phyloP scores from a whole-genome alignment of 2,888 invertebrate species.

The Drosophila rellima region DNA sequence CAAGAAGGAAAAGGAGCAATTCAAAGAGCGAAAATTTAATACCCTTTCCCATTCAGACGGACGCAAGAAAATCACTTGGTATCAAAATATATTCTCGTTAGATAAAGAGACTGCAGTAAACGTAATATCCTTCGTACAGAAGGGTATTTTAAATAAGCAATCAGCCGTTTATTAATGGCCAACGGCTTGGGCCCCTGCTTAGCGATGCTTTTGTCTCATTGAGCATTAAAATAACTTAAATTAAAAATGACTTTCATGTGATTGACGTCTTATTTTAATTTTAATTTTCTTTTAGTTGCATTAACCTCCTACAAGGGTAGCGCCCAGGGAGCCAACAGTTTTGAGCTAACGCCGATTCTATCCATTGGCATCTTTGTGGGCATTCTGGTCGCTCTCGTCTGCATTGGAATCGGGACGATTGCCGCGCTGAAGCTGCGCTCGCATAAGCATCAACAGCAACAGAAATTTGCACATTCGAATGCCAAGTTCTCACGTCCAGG shows the following conservation, averaged over 20 bases:
- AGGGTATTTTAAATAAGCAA: conserved; percentile 50
- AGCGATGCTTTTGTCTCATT: conserved; percentile 68
- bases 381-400: conserved; percentile 85
- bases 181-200: conserved; percentile 42
- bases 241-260: conserved; percentile 29
- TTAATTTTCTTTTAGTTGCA: conserved; percentile 72
- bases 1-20: neutral
- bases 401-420: conserved; percentile 85
- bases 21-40: conserved; percentile 21
- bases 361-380: conserved; percentile 86
- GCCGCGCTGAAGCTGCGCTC: conserved; percentile 85
- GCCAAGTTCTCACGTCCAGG: conserved; percentile 88
- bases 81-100: neutral
- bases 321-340: conserved; percentile 85
- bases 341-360: conserved; percentile 87
- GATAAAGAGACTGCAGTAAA: neutral
- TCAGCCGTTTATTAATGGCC: conserved; percentile 44
- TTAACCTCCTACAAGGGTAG: conserved; percentile 86
- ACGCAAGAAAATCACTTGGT: neutral
- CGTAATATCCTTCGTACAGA: neutral
- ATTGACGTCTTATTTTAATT: neutral
- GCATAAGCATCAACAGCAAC: conserved; percentile 84
- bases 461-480: conserved; percentile 85
- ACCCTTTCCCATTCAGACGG: conserved; percentile 17
- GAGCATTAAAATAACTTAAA: conserved; percentile 58